Evolutionary conservation across 2,113 vertebrate species (phyloP), one percentile per base, ranked within the genome.

Genomic region (Ictalurus punctatus): DNA sequence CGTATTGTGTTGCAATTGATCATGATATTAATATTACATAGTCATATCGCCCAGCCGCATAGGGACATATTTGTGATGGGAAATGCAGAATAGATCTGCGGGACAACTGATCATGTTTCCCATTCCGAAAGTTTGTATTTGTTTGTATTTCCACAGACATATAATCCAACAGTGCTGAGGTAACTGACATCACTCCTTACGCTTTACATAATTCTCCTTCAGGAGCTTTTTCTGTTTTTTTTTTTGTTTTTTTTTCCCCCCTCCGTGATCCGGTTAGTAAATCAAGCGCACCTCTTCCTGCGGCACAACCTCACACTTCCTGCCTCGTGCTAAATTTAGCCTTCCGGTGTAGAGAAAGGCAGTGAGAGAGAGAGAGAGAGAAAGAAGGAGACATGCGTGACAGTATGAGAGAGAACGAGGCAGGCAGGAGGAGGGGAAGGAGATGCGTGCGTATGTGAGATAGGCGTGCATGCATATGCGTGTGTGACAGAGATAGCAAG

Each of bases 321-420:
- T 88, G 86, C 65, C 48, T 52, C 6, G 23, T 37, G 90, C 88
- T 89, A 89, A 89, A 91, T 89, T 91, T 91, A 91, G 86, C 83
- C 30, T 89, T 85, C 83, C 59, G 83, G 63, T 56, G 16, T 67
- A 69, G 59, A 67, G 61, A 23, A 73, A 78, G 58, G 54, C 16
- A 40, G 69, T n/a, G 59, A 56, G 89, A 84, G 79, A 34, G 34
- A 83, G 34, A 83, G 37, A 76, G 34, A 48, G 52, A 59, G 69
- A 44, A 25, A 56, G 80, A 71, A 63, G 21, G 27, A 71, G 34
- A 27, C 40, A 44, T 74, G 48, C 86, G 30, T 87, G 23, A 86
- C 61, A 54, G 83, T 44, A 52, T 0, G 44, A n/a, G 65, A 71
- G 65, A 37, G 80, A 71, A 61, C 40, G 25, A 69, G 12, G 63